Percentiles rank a stretch among this genome's conserved stretches.
phyloP scores from a whole-genome alignment of 2,888 invertebrate genomes.

The Mechanitis mazaeus region DNA sequence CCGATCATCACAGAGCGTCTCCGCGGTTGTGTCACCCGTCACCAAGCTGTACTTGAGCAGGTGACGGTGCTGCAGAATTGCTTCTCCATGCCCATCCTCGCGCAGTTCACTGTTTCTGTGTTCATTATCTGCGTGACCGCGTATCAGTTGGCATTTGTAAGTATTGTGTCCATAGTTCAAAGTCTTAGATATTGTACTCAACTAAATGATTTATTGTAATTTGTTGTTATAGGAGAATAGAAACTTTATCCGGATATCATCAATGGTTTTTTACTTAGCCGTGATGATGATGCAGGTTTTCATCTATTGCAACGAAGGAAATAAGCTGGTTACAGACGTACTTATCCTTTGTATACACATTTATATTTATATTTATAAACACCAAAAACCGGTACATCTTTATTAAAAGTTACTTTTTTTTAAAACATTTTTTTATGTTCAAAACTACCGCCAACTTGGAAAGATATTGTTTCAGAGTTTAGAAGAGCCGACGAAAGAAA shows the following conservation, averaged over 20 bases:
- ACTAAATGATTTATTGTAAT: too few species aligned
- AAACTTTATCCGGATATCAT: conserved; percentile 42
- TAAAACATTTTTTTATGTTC: too few species aligned
- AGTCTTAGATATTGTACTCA: too few species aligned
- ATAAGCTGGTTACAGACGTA: conserved; percentile 46
- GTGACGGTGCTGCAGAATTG: conserved; percentile 52
- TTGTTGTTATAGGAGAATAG: conserved; percentile 37
- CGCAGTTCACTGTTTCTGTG: conserved; percentile 70
- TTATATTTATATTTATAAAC: neutral
- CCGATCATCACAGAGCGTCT: conserved; percentile 38
- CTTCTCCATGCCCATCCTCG: conserved; percentile 64
- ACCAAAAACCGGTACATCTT: neutral
- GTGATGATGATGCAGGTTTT: conserved; percentile 62
- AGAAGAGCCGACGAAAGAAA: too few species aligned
- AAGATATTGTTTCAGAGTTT: too few species aligned
- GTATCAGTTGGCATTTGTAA: conserved; percentile 41
- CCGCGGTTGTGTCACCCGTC: conserved; percentile 44
- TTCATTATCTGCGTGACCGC: conserved; percentile 74
- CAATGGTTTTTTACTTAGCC: conserved; percentile 49
- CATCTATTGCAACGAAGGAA: conserved; percentile 67
- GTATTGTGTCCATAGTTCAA: too few species aligned
- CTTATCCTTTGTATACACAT: neutral
- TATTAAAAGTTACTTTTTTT: too few species aligned
- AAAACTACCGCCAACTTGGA: too few species aligned
- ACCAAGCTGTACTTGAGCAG: conserved; percentile 49